Percentiles rank a stretch among this genome's conserved stretches.
These are phyloP conservation scores for Megaceryle maxima DNA, from an alignment of 2,113 vertebrate species.

Conservation along the genomic window DNA sequence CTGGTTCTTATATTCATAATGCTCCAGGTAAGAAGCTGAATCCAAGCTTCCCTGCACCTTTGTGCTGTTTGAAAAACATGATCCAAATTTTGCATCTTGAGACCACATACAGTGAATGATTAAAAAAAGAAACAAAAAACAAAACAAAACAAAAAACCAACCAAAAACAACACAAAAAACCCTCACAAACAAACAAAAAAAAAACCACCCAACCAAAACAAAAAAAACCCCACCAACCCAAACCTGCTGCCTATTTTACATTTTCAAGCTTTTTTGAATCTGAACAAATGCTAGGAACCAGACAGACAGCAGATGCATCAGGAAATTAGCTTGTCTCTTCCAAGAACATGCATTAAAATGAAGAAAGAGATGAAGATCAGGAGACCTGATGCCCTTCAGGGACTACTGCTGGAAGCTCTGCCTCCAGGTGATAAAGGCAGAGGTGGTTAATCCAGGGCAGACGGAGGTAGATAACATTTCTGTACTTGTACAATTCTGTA, in stretches of 20 bases:
- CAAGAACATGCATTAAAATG: conserved; percentile 17
- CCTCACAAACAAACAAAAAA: not conserved
- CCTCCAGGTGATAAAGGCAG: conserved; percentile 18
- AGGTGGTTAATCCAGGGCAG: conserved; percentile 40
- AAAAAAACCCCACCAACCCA: not conserved
- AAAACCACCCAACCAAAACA: too few species aligned
- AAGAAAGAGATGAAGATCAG: not conserved
- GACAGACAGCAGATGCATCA: not conserved
- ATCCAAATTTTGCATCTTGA: not conserved
- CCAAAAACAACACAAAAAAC: not conserved
- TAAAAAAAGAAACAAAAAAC: not conserved
- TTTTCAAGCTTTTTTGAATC: not conserved
- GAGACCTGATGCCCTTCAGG: not conserved
- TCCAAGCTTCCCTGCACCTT: not conserved
- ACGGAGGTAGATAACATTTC: not conserved
- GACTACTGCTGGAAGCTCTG: conserved; percentile 6
- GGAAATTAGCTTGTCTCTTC: conserved; percentile 39
- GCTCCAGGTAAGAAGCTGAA: not conserved
- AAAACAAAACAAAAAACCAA: not conserved
- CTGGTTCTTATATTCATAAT: not conserved
- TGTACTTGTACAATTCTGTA: conserved; percentile 54
- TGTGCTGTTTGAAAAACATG: not conserved
- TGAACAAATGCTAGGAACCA: not conserved
- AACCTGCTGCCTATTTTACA: not conserved
- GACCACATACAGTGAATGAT: not conserved